Evolutionary conservation across 2,113 vertebrate genomes (phyloP).

Genomic region (Patagioenas fasciata): DNA sequence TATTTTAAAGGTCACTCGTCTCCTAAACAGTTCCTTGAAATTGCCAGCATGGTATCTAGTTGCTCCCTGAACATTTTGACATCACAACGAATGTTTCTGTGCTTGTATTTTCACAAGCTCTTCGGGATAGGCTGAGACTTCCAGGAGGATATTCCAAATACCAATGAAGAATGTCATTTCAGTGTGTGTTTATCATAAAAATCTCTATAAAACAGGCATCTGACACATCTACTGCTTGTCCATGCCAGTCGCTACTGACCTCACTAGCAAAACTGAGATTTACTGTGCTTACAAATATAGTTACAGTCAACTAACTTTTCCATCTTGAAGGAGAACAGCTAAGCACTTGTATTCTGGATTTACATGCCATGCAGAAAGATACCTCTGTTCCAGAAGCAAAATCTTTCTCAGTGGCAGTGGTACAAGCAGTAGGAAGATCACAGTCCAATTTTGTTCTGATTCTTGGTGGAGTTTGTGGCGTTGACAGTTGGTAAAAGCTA

Average conservation of each 20-base stretch:
- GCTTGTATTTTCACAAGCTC: not conserved
- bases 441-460: not conserved
- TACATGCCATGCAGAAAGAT: not conserved
- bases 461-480: not conserved
- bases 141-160: constrained; percentile 7
- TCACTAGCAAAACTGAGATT: not conserved
- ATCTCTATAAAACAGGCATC: constrained; percentile 24
- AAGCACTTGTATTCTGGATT: not conserved
- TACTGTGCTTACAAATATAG: constrained; percentile 5
- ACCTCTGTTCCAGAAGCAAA: not conserved
- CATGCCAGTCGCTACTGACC: not conserved
- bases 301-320: not conserved
- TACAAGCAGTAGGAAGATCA: not conserved
- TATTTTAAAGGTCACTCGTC: not conserved
- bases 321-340: constrained; percentile 12
- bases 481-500: constrained; percentile 8
- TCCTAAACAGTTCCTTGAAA: not conserved
- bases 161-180: constrained; percentile 5
- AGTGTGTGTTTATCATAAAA: constrained; percentile 14
- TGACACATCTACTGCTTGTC: constrained; percentile 8
- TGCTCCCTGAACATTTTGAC: not conserved
- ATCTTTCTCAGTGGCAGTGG: not conserved
- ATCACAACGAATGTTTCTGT: not conserved
- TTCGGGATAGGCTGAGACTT: not conserved
- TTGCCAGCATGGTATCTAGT: not conserved